Evolutionary conservation across 2,797 vertebrate genomes (phyloP), one percentile per base, ranked within the genome.

Genomic region (Chloroceryle amazona): DNA sequence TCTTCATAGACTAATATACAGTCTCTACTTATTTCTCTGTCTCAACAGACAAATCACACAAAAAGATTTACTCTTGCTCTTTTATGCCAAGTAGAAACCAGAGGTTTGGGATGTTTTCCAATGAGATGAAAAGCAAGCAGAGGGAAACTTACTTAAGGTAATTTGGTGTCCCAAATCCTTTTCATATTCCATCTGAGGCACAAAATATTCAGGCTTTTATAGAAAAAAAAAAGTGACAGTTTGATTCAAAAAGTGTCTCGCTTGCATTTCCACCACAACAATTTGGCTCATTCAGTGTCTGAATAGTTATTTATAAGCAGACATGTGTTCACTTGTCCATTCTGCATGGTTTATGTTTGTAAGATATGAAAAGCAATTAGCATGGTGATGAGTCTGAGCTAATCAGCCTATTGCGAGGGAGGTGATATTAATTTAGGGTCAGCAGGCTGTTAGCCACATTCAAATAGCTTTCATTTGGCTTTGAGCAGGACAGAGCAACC

Each of bases 351-450:
- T 84, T 44, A 55, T 66, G 22, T 73, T 86, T 94, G 88, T 62
- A 72, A 79, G 51, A 89, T 68, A 72, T 54, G 74, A 92, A 90
- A 95, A 96, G 81, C 74, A 89, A 95, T 94, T 93, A 92, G 62
- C 55, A 86, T 41, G 51, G 35, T 76, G 86, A 96, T 92, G 80
- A 94, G 62, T 51, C 54, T 91, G 66, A 89, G 74, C 63, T 90
- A 90, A 23, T 70, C 86, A 81, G 28, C 28, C 26, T 54, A 26
- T 72, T 65, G 39, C 0, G 0, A 76, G 21, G 90, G 62, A 79
- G 28, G 26, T 4, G 66, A 7, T 19, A 73, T 55, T 51, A 87
- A 67, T 78, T 87, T 18, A 29, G 60, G 60, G 28, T 73, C 73
- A 86, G 71, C 46, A 47, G 23, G 29, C n/a, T 54, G 42, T 37